A percentile compares a stretch with the other conserved stretches of the same genome.
phyloP scores from a whole-genome alignment of 2,888 invertebrate species.

The Torymus aiolomorphi region DNA sequence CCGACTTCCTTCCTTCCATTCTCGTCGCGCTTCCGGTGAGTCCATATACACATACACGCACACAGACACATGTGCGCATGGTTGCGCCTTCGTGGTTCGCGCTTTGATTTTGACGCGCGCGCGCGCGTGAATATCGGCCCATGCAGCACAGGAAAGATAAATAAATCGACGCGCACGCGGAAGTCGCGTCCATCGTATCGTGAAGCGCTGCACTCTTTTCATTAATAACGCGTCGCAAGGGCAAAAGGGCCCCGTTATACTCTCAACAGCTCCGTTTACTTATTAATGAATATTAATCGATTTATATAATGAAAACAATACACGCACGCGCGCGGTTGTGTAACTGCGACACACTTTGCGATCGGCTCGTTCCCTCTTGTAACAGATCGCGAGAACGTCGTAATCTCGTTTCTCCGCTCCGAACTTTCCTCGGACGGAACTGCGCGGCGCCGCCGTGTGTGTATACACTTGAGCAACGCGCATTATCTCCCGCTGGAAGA shows the following conservation, averaged over 20 bases:
- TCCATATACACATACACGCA: neutral
- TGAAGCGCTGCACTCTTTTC: slow-evolving; percentile 14
- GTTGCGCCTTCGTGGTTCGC: neutral
- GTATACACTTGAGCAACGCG: no score
- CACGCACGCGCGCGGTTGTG: no score
- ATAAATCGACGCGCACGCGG: slow-evolving; percentile 28
- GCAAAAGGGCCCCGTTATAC: neutral
- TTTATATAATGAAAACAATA: no score
- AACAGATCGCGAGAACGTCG: no score
- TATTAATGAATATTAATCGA: no score
- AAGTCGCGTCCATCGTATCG: slow-evolving; percentile 28
- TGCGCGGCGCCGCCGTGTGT: no score
- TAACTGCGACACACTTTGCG: no score
- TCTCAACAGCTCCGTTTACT: neutral
- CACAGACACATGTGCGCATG: neutral
- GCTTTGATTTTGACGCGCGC: slow-evolving; percentile 26
- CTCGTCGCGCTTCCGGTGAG: slow-evolving; percentile 54
- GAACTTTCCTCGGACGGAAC: no score
- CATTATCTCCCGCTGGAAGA: no score
- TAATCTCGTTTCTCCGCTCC: no score
- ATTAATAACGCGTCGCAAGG: slow-evolving; percentile 13
- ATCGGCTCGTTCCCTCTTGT: no score
- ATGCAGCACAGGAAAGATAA: slow-evolving; percentile 36
- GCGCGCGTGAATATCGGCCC: neutral
- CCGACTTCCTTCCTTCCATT: slow-evolving; percentile 69